Base-by-base conservation (phyloP, 1,140 invertebrate species). In the Anoplolepis gracilipes region DNA sequence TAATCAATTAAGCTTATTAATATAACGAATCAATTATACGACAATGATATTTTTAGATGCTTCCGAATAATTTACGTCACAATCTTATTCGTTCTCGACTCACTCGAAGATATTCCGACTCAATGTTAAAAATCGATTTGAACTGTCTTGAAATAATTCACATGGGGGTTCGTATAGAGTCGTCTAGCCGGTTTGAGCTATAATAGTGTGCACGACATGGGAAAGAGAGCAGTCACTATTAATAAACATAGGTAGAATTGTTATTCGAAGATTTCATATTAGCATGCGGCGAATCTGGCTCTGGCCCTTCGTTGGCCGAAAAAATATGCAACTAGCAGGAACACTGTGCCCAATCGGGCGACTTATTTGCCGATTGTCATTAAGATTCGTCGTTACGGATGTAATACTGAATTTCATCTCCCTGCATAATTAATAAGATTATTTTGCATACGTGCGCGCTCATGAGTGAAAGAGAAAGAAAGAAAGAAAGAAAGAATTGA, bases 231-330 rank as follows among this genome's bases (percentile, higher is more conserved):
- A 64, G 39, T 62, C 1, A 30, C 76, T 73, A 91, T 91, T 91
- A 88, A 91, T 90, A 91, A 91, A 86, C 85, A 88, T 87, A 77
- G 76, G 69, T 10, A 11, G 59, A 69, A 88, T 84, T 89, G 87
- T 90, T 87, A 86, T 76, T 86, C 73, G 90, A 89, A 85, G 57
- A 69, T 86, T 72, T 79, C 62, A 53, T 69, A 90, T 90, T 90
- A 86, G 89, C 84, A 90, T 90, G 22, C n/a, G 57, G 33, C 46
- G 57, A 61, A 67, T 75, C 69, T 39, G 36, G 30, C 25, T 33
- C 61, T 69, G 46, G 36, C n/a, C 59, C 36, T 49, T 73, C 36
- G 13, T 46, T 69, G 46, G 33, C 46, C 42, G n/a, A 64, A 61
- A 86, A 86, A 75, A 30, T 76, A 64, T 55, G n/a, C 59, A 49